Evolutionary conservation across 2,888 invertebrate genomes (phyloP).

Genomic region (Nomada flava): DNA sequence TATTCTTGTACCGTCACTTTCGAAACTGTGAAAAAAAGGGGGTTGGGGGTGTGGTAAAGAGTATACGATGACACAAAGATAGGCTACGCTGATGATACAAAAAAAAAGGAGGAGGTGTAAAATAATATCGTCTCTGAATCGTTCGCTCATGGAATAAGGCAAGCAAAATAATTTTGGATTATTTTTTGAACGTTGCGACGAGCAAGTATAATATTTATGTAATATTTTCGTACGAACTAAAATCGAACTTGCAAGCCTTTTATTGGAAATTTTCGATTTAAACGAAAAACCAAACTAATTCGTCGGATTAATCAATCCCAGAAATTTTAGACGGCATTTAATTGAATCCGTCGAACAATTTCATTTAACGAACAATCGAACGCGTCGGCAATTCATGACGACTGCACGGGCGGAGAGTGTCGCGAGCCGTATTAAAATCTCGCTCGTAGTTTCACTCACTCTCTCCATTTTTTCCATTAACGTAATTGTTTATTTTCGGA

Average conservation of each 20-base stretch:
- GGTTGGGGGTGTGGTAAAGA: not conserved
- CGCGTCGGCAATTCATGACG: conserved; percentile 32
- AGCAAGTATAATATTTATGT: not conserved
- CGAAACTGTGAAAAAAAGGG: not conserved
- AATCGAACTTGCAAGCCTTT: not conserved
- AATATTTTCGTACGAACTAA: not conserved
- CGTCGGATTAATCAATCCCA: not conserved
- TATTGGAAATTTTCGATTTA: not conserved
- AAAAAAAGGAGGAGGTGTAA: not conserved
- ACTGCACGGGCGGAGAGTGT: conserved; percentile 9
- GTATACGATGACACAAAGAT: not conserved
- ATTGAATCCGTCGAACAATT: conserved; percentile 28
- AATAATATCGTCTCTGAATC: not conserved
- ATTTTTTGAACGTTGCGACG: not conserved
- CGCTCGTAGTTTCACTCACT: not conserved
- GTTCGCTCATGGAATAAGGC: not conserved
- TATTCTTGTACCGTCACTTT: conserved; percentile 42
- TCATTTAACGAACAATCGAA: conserved; percentile 43
- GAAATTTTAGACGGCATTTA: conserved; percentile 6
- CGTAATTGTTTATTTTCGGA: conserved; percentile 60
- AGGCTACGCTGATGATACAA: not conserved
- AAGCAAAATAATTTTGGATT: not conserved
- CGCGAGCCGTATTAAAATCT: conserved; percentile 27
- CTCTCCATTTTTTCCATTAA: conserved; percentile 44
- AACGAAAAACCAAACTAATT: not conserved